phyloP scores from a whole-genome alignment of 2,888 invertebrate genomes.

The Agonopterix subpropinquella region DNA sequence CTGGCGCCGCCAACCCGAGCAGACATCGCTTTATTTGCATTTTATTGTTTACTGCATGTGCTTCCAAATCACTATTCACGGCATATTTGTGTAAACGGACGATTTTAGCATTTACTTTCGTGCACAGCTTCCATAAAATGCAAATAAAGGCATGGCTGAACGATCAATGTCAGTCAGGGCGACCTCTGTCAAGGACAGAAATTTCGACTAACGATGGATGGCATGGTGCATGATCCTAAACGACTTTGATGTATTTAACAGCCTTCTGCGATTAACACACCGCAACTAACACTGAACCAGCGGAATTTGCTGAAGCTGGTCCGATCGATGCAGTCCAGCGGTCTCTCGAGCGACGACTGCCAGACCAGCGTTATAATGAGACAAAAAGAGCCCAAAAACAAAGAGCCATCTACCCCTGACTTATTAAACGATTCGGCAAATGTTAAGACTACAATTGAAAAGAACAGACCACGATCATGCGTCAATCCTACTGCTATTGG shows the following conservation, averaged over 20 bases:
- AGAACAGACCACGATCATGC: conserved; percentile 81
- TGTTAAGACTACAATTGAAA: conserved; percentile 65
- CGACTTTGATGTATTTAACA: conserved; percentile 70
- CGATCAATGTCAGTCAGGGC: conserved; percentile 30
- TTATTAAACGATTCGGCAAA: conserved; percentile 74
- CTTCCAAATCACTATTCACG: conserved; percentile 59
- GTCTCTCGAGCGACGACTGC: conserved; percentile 71
- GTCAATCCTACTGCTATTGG: conserved; percentile 73
- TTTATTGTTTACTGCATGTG: conserved; percentile 73
- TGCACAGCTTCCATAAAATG: conserved; percentile 74
- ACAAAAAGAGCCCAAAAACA: conserved; percentile 64
- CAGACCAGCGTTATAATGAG: conserved; percentile 70
- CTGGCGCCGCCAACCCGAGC: conserved; percentile 30
- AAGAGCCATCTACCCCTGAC: conserved; percentile 76
- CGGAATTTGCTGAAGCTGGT: conserved; percentile 75
- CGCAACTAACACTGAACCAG: conserved; percentile 75
- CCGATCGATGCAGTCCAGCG: conserved; percentile 74
- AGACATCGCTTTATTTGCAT: conserved; percentile 73
- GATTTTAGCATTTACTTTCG: conserved; percentile 50
- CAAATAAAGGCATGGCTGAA: conserved; percentile 58
- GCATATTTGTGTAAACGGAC: conserved; percentile 37
- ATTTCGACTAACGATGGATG: conserved; percentile 40
- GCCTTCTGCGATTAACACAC: conserved; percentile 70
- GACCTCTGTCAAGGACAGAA: conserved; percentile 37
- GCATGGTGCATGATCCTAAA: conserved; percentile 71